phyloP scores from a whole-genome alignment of 2,888 invertebrate species.

The Cephus pygmeus region DNA sequence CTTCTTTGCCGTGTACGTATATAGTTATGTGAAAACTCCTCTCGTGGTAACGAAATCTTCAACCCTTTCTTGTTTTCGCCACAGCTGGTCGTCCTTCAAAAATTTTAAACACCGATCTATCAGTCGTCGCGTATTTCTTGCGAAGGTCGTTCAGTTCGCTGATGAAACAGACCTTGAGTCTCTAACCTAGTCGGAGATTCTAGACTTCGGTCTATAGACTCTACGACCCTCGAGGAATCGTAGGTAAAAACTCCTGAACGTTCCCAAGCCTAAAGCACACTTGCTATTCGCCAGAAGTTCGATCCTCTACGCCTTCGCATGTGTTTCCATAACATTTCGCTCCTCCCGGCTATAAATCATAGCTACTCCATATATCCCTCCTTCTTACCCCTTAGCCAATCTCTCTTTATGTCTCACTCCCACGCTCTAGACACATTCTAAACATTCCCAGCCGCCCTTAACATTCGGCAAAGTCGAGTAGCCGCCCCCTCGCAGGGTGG shows the following conservation, averaged over 20 bases:
- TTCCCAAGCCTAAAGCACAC: background rate
- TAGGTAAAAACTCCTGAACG: background rate
- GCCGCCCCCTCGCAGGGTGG: background rate
- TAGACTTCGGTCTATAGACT: background rate
- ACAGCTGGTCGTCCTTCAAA: background rate
- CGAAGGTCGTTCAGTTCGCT: background rate
- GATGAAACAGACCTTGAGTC: background rate
- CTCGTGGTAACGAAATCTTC: background rate
- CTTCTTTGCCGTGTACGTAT: background rate
- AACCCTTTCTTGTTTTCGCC: background rate
- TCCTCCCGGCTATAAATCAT: constrained; percentile 37
- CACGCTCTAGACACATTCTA: background rate
- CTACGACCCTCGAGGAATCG: background rate
- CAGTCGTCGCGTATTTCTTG: background rate
- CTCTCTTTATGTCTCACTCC: background rate
- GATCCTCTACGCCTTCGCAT: constrained; percentile 28
- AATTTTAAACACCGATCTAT: background rate
- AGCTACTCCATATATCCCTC: constrained; percentile 12
- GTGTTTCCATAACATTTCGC: constrained; percentile 38
- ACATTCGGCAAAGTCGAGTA: background rate
- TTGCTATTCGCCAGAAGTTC: background rate
- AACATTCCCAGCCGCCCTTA: background rate
- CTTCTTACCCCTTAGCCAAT: background rate
- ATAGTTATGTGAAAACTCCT: too few species aligned
- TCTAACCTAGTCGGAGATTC: background rate